phyloP scores from a whole-genome alignment of 2,113 vertebrate genomes.

The Reinhardtius hippoglossoides region DNA sequence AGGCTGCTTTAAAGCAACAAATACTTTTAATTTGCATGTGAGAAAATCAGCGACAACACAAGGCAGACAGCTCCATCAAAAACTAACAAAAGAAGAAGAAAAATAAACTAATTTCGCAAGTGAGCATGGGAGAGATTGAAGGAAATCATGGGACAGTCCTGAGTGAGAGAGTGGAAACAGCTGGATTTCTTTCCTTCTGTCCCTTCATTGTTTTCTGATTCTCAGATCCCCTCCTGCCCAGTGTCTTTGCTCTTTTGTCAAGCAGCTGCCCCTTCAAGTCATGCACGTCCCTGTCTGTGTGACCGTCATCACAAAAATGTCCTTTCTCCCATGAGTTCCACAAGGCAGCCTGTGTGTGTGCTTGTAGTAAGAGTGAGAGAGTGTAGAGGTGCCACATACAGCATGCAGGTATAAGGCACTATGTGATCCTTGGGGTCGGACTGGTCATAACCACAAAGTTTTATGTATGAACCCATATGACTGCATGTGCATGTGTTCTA shows the following conservation, averaged over 20 bases:
- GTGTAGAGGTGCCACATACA: not conserved
- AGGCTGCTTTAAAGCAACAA: slow-evolving; percentile 72
- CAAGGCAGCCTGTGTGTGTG: not conserved
- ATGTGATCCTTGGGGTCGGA: not conserved
- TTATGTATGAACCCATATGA: not conserved
- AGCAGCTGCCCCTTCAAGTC: slow-evolving; percentile 6
- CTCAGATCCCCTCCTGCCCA: slow-evolving; percentile 21
- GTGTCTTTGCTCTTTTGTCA: slow-evolving; percentile 53
- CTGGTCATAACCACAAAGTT: not conserved
- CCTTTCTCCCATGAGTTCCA: slow-evolving; percentile 13
- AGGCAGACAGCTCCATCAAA: not conserved
- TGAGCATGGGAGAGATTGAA: not conserved
- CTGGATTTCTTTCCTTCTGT: slow-evolving; percentile 38
- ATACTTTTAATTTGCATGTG: slow-evolving; percentile 71
- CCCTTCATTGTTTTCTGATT: slow-evolving; percentile 34
- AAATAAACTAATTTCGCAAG: slow-evolving; percentile 10
- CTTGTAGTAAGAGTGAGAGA: too few species aligned
- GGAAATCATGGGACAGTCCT: not conserved
- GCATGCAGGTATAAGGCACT: slow-evolving; percentile 2
- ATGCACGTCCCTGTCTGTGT: not conserved
- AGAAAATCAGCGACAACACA: not conserved
- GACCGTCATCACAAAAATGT: slow-evolving; percentile 16
- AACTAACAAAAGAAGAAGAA: not conserved
- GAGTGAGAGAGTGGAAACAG: slow-evolving; percentile 40
- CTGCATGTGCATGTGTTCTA: not conserved